phyloP scores from a whole-genome alignment of 2,888 invertebrate species.

The Melanostoma scalare region DNA sequence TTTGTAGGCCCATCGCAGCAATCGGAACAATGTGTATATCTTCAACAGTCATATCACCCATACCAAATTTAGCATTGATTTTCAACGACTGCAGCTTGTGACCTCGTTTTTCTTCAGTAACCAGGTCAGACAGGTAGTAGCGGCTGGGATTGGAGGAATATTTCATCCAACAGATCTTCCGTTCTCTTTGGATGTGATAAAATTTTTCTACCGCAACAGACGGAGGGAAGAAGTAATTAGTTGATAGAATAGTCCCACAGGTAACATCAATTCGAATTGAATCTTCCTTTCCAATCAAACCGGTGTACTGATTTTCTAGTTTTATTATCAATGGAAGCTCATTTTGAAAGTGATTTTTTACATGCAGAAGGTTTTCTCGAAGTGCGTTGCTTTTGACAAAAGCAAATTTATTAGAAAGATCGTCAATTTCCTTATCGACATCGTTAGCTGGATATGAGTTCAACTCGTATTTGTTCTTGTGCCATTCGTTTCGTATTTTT shows the following conservation, averaged over 20 bases:
- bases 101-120: conserved; percentile 79
- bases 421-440: not conserved
- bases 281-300: not conserved
- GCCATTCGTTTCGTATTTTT: conserved; percentile 85
- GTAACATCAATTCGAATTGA: conserved; percentile 23
- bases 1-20: conserved; percentile 71
- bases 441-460: conserved; percentile 63
- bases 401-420: conserved; percentile 16
- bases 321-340: conserved; percentile 77
- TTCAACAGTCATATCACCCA: conserved; percentile 86
- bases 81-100: conserved; percentile 83
- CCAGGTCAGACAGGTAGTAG: conserved; percentile 86
- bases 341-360: conserved; percentile 74
- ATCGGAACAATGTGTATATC: conserved; percentile 82
- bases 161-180: conserved; percentile 94
- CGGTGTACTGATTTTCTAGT: conserved; percentile 44
- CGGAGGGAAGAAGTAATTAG: conserved; percentile 77
- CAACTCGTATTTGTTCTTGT: conserved; percentile 75
- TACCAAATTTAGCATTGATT: conserved; percentile 86
- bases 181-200: conserved; percentile 89
- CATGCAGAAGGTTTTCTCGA: conserved; percentile 70
- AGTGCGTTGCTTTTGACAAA: conserved; percentile 80
- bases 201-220: conserved; percentile 85
- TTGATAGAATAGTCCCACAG: conserved; percentile 74
- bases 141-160: conserved; percentile 88